A percentile compares a stretch with the other conserved stretches of the same genome.
These are phyloP conservation scores for Aplochiton taeniatus DNA, from an alignment of 2,797 vertebrate genomes.

Conservation along the genomic window DNA sequence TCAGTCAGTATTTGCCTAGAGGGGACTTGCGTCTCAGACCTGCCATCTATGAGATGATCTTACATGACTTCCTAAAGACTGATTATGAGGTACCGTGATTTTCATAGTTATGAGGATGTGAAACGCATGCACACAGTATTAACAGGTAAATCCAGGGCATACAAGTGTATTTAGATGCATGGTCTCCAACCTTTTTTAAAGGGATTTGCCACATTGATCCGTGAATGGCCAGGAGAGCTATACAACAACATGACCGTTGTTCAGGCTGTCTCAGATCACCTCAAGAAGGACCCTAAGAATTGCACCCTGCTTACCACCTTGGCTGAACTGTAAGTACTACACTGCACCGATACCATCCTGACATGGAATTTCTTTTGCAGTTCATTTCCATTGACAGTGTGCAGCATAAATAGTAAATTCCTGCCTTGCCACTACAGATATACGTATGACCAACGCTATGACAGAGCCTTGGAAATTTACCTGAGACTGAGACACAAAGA, in stretches of 20 bases:
- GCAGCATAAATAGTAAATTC: not conserved
- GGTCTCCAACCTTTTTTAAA: slow-evolving; percentile 43
- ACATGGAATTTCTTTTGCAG: not conserved
- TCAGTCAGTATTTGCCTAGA: slow-evolving; percentile 95
- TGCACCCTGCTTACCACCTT: slow-evolving; percentile 88
- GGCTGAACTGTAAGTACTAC: slow-evolving; percentile 88
- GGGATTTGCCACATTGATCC: slow-evolving; percentile 94
- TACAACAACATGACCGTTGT: slow-evolving; percentile 97
- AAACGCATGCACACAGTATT: not conserved
- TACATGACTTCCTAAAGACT: slow-evolving; percentile 95
- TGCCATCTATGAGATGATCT: slow-evolving; percentile 97
- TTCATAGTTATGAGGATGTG: not conserved
- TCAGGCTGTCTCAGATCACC: slow-evolving; percentile 89
- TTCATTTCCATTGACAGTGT: not conserved
- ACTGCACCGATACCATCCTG: not conserved
- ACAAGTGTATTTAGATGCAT: not conserved
- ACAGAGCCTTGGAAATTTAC: slow-evolving; percentile 95
- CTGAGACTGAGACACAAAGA: slow-evolving; percentile 94
- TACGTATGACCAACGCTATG: slow-evolving; percentile 97
- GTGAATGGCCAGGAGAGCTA: slow-evolving; percentile 96
- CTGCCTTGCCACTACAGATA: slow-evolving; percentile 74
- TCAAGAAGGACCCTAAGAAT: slow-evolving; percentile 90
- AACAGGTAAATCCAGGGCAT: not conserved
- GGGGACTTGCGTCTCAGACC: slow-evolving; percentile 93
- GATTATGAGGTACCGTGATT: slow-evolving; percentile 88